phyloP scores from a whole-genome alignment of 1,140 invertebrate genomes.

The Asobara japonica region DNA sequence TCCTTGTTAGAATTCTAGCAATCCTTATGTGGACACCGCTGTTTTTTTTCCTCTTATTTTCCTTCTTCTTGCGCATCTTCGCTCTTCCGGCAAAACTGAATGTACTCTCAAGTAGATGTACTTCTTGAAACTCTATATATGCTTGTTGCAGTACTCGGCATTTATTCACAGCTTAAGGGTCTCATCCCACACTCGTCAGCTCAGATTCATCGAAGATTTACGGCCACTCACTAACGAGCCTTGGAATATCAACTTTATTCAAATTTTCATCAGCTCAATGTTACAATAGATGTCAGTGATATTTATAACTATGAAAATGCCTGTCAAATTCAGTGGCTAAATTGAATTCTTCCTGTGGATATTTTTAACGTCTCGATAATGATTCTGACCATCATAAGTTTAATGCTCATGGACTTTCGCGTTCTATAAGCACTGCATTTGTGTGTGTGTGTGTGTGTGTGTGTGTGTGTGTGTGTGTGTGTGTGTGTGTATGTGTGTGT shows the following conservation, averaged over 20 bases:
- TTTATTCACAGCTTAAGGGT: slow-evolving; percentile 44
- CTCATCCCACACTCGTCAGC: slow-evolving; percentile 49
- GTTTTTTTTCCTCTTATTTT: slow-evolving; percentile 6
- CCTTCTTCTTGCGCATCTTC: background rate
- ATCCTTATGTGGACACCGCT: background rate
- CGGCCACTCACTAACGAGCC: slow-evolving; percentile 48
- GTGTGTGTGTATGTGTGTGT: too few species aligned
- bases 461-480: too few species aligned
- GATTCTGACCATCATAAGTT: too few species aligned
- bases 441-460: too few species aligned
- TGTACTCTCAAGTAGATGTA: slow-evolving; percentile 14
- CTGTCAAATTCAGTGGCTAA: too few species aligned
- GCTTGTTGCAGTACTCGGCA: slow-evolving; percentile 22
- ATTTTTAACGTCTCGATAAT: background rate
- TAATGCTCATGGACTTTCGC: too few species aligned
- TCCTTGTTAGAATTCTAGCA: slow-evolving; percentile 15
- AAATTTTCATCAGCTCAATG: background rate
- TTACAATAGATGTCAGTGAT: too few species aligned
- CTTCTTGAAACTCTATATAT: slow-evolving; percentile 10
- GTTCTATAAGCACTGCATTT: too few species aligned
- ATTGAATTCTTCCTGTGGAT: too few species aligned
- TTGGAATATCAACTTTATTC: slow-evolving; percentile 30
- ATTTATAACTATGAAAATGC: too few species aligned
- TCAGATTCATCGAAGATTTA: slow-evolving; percentile 46
- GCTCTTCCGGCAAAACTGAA: background rate